Percentiles rank a stretch among this genome's conserved stretches.
phyloP scores from a whole-genome alignment of 1,140 invertebrate species.

The Hypothenemus hampei region DNA sequence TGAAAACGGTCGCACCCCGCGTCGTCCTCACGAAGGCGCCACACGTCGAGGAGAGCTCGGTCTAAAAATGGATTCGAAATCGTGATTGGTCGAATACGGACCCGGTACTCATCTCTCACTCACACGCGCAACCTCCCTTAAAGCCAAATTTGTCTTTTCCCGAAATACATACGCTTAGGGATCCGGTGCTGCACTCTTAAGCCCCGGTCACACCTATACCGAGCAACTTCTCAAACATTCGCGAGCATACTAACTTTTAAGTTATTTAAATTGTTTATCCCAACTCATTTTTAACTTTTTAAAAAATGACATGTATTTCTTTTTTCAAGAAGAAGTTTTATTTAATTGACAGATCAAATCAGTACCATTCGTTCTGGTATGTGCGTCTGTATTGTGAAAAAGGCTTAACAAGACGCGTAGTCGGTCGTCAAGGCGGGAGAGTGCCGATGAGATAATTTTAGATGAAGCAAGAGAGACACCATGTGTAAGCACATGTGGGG shows the following conservation, averaged over 20 bases:
- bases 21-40: slow-evolving; percentile 8
- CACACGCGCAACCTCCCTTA: slow-evolving; percentile 45
- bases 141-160: slow-evolving; percentile 76
- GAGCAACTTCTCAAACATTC: too few relatives aligned
- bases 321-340: too few relatives aligned
- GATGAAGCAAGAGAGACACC: slow-evolving; percentile 22
- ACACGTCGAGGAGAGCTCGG: slow-evolving; percentile 34
- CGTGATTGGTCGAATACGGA: slow-evolving; percentile 41
- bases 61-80: slow-evolving; percentile 54
- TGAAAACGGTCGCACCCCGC: slow-evolving; percentile 18
- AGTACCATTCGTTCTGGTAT: too few relatives aligned
- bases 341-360: too few relatives aligned
- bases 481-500: slow-evolving; percentile 40
- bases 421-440: slow-evolving; percentile 6
- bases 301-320: too few relatives aligned
- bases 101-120: slow-evolving; percentile 32
- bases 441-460: slow-evolving; percentile 31
- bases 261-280: too few relatives aligned
- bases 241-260: too few relatives aligned
- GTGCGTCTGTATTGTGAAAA: not conserved
- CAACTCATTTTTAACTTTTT: too few relatives aligned
- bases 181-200: slow-evolving; percentile 24
- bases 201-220: slow-evolving; percentile 3
- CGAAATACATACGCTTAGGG: slow-evolving; percentile 64
- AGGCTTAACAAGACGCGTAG: not conserved